These are phyloP conservation scores for Arizona elegans DNA, from an alignment of 2,113 vertebrate species.

Conservation along the genomic window DNA sequence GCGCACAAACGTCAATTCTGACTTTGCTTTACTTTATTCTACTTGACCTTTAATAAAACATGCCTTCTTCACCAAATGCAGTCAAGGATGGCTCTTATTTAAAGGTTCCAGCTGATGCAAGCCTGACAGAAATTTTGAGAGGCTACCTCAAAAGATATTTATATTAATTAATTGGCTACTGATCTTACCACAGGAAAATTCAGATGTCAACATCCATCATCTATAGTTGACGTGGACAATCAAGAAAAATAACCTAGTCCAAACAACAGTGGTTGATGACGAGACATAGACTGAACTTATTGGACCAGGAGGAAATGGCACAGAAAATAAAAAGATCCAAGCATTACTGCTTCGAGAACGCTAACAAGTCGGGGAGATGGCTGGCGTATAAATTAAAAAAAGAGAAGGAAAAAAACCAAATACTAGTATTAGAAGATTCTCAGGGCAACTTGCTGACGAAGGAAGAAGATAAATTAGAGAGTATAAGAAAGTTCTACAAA, in stretches of 20 bases:
- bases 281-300: too few relatives aligned
- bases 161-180: neutral
- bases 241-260: neutral
- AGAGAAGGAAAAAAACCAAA: too few relatives aligned
- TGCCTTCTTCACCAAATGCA: neutral
- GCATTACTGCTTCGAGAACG: too few relatives aligned
- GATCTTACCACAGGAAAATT: neutral
- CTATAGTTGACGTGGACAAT: neutral
- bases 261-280: too few relatives aligned
- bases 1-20: neutral
- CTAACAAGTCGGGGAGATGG: too few relatives aligned
- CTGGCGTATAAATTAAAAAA: too few relatives aligned
- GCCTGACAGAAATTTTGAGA: neutral
- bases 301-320: too few relatives aligned
- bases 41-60: neutral
- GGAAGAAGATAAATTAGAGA: too few relatives aligned
- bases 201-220: neutral
- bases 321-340: too few relatives aligned
- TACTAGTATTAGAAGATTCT: too few relatives aligned
- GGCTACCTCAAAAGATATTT: neutral
- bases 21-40: neutral
- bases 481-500: too few relatives aligned
- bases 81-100: neutral
- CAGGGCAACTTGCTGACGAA: too few relatives aligned
- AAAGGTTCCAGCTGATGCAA: neutral